These are phyloP conservation scores for Laupala kohalensis DNA, from an alignment of 1,140 invertebrate genomes.

Conservation along the genomic window DNA sequence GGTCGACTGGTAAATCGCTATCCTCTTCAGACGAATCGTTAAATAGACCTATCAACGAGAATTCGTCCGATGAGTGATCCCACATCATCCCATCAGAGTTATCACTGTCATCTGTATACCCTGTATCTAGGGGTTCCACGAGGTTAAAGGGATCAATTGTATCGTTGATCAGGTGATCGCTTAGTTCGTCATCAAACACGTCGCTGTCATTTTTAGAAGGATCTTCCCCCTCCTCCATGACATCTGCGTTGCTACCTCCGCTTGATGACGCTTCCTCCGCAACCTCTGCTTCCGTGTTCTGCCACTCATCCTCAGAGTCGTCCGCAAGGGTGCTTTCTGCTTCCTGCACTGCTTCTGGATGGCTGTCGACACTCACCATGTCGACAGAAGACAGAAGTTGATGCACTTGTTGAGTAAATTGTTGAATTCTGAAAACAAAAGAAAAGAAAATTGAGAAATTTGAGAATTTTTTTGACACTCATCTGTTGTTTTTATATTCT, in stretches of 20 bases:
- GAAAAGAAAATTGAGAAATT: too few relatives aligned
- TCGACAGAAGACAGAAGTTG: too few relatives aligned
- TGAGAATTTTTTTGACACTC: too few relatives aligned
- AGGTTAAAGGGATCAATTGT: background rate
- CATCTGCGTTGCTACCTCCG: background rate
- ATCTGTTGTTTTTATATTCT: too few relatives aligned
- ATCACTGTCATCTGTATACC: too few relatives aligned
- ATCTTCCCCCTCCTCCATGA: background rate
- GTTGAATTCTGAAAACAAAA: too few relatives aligned
- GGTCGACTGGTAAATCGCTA: background rate
- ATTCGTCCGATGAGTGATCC: background rate
- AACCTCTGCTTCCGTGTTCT: background rate
- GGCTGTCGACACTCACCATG: too few relatives aligned
- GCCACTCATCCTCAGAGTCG: background rate
- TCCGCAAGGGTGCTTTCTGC: too few relatives aligned
- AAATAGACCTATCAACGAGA: too few relatives aligned
- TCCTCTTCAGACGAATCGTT: background rate
- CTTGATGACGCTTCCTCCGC: background rate
- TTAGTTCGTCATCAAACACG: background rate
- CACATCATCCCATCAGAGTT: too few relatives aligned
- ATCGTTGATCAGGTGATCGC: background rate
- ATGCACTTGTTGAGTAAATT: too few relatives aligned
- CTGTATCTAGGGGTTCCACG: too few relatives aligned
- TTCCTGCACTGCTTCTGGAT: background rate
- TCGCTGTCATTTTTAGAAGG: background rate